Evolutionary conservation across 2,113 vertebrate genomes (phyloP).

Genomic region (Nesoenas mayeri): DNA sequence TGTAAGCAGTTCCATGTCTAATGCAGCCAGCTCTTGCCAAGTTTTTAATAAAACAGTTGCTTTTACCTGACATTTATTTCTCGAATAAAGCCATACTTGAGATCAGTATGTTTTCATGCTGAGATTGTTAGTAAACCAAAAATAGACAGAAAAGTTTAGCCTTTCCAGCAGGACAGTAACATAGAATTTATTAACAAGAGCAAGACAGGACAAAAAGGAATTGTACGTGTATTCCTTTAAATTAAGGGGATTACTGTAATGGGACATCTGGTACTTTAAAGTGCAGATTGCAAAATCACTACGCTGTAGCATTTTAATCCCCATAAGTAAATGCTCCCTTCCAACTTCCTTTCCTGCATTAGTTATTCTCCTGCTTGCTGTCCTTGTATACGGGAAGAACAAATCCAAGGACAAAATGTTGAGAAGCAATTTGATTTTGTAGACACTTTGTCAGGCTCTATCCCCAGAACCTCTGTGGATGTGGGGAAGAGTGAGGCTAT

Average conservation of each 20-base stretch:
- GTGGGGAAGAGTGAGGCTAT: constrained; percentile 11
- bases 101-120: not conserved
- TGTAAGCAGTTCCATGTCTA: not conserved
- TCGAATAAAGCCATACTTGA: not conserved
- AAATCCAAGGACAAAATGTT: constrained; percentile 56
- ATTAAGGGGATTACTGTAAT: constrained; percentile 44
- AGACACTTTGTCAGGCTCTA: constrained; percentile 35
- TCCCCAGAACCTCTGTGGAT: constrained; percentile 4
- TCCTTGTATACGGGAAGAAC: constrained; percentile 4
- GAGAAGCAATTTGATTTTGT: constrained; percentile 51
- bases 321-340: constrained; percentile 43
- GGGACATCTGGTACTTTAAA: constrained; percentile 39
- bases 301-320: constrained; percentile 47
- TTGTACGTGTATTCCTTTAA: constrained; percentile 12
- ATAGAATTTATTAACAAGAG: not conserved
- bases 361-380: constrained; percentile 14
- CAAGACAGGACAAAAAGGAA: not conserved
- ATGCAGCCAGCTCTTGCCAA: not conserved
- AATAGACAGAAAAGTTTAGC: not conserved
- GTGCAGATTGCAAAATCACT: constrained; percentile 14
- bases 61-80: not conserved
- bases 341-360: not conserved
- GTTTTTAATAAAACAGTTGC: not conserved
- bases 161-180: not conserved
- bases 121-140: not conserved